Percentiles rank a stretch among this genome's conserved stretches.
These are phyloP conservation scores for Nezara viridula DNA, from an alignment of 2,888 invertebrate species.

Conservation along the genomic window DNA sequence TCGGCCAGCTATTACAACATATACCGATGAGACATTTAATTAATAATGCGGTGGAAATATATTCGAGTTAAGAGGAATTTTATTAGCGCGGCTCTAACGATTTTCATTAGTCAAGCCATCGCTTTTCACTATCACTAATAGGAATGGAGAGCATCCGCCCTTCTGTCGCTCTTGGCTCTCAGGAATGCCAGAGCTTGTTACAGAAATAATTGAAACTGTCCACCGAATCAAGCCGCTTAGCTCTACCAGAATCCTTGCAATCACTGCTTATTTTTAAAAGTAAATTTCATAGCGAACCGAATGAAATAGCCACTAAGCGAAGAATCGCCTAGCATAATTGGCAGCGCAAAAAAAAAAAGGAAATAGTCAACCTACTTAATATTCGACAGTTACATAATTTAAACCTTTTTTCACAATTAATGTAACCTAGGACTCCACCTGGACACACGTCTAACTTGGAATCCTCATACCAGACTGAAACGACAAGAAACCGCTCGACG, in stretches of 20 bases:
- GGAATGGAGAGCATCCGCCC: not conserved
- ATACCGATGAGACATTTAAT: not conserved
- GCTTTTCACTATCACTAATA: not conserved
- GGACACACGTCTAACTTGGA: too few relatives aligned
- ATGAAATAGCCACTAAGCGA: not conserved
- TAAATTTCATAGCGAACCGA: not conserved
- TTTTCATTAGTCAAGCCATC: slow-evolving; percentile 40
- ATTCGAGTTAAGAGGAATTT: not conserved
- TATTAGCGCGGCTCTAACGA: not conserved
- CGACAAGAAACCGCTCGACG: too few relatives aligned
- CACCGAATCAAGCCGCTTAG: not conserved
- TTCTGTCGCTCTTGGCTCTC: not conserved
- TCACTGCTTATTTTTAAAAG: not conserved
- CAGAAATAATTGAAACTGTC: slow-evolving; percentile 21
- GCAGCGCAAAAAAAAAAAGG: not conserved
- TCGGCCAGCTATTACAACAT: not conserved
- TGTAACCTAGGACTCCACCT: too few relatives aligned
- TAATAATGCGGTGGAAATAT: not conserved
- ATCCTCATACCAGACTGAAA: too few relatives aligned
- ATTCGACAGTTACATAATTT: not conserved
- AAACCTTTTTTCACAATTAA: too few relatives aligned
- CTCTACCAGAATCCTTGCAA: not conserved
- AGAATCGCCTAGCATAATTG: not conserved
- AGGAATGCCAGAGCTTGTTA: not conserved
- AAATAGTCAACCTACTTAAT: too few relatives aligned